Base-by-base conservation (phyloP, 2,113 vertebrate genomes). In the Crocuta crocuta region DNA sequence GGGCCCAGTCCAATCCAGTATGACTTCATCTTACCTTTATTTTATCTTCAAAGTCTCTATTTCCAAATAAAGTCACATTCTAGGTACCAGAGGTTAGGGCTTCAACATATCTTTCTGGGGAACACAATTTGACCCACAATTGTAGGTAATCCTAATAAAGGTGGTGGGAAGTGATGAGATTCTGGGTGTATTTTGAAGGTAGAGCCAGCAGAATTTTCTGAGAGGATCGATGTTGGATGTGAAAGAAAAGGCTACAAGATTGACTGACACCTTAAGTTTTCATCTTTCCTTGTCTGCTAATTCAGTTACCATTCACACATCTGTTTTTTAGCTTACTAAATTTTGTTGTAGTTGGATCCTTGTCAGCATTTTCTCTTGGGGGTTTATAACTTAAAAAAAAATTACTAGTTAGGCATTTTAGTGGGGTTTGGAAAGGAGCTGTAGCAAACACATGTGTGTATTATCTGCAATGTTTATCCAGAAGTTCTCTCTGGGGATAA, bases 271-370 rank as follows among this genome's bases (percentile, higher is more conserved):
- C 15, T 86, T 65, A 63, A 55, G 26, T 78, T 88, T 94, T 90
- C 68, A 33, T 89, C 45, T 95, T 90, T 28, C 7, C 31, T 78
- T 11, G 11, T 58, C 35, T 92, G 50, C 6, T 89, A 84, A 95
- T 90, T 79, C 66, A 92, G 79, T 86, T 73, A 82, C 73, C 26
- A 87, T 33, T 65, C 61, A 90, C 0, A 58, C 16, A 86, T 82
- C 79, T 97, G 68, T n/a, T 91, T 91, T 74, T 68, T 68, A 88
- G 71, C 65, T 96, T 96, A 85, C 65, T 63, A 82, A 92, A 89
- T 84, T 89, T 33, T 65, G 45, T 63, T 81, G 11, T 76, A 86
- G 43, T 78, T 95, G 53, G 83, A 71, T 95, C 33, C 21, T 89
- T 86, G 94, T 86, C 45, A 45, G 35, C 86, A 71, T 94, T 97